phyloP scores from a whole-genome alignment of 2,113 vertebrate species.

The Myotis brandtii region DNA sequence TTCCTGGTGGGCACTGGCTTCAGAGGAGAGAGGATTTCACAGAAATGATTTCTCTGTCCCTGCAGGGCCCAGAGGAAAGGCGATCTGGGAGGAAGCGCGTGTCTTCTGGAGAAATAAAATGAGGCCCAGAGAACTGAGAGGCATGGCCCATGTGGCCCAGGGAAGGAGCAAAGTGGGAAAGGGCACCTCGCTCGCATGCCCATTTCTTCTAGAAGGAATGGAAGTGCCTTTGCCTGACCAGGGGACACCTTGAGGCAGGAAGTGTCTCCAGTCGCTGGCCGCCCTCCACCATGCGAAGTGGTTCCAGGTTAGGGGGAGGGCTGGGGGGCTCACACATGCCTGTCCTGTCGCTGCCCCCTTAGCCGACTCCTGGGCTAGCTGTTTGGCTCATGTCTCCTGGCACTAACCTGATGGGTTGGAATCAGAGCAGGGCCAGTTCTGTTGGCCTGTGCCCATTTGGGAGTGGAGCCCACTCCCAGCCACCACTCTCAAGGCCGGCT shows the following conservation, averaged over 20 bases:
- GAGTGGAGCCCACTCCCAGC: background rate
- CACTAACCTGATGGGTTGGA: rapidly evolving
- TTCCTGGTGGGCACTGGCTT: background rate
- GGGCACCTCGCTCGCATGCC: rapidly evolving
- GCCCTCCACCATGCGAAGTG: constrained; percentile 91
- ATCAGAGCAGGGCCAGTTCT: background rate
- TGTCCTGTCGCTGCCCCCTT: background rate
- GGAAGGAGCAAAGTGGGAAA: no score
- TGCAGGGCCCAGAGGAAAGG: background rate
- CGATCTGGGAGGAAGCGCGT: rapidly evolving
- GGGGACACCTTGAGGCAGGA: constrained; percentile 85
- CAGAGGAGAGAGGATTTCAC: rapidly evolving
- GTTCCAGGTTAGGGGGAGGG: constrained; percentile 89
- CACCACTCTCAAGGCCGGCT: rapidly evolving
- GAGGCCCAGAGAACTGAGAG: background rate
- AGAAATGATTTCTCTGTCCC: background rate
- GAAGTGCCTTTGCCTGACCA: constrained; percentile 79
- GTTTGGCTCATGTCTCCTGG: background rate
- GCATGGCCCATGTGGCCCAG: rapidly evolving
- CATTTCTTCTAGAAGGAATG: constrained; percentile 63
- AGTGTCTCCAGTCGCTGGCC: constrained; percentile 89
- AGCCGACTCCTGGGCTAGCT: no score
- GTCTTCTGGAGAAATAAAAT: background rate
- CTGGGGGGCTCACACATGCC: rapidly evolving
- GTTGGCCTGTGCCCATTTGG: background rate